phyloP scores from a whole-genome alignment of 2,888 invertebrate genomes.

The Endotricha flammealis region DNA sequence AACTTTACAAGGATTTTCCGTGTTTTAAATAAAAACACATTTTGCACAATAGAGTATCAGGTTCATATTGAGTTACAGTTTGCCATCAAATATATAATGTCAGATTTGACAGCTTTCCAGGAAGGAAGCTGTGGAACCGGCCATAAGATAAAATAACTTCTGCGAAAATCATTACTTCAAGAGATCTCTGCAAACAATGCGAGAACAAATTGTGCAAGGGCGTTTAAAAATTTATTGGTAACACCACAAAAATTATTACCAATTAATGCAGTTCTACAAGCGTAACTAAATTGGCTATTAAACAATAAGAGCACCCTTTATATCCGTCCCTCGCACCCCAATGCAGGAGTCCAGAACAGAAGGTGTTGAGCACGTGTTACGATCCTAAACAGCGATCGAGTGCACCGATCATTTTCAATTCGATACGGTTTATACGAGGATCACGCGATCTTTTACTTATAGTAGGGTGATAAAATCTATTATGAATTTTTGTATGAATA shows the following conservation, averaged over 20 bases:
- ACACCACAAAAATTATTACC: constrained; percentile 22
- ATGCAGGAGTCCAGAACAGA: constrained; percentile 45
- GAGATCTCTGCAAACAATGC: too few relatives aligned
- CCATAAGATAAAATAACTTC: too few relatives aligned
- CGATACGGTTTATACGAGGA: constrained; percentile 48
- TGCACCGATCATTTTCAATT: constrained; percentile 59
- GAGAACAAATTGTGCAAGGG: background rate
- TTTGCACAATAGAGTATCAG: too few relatives aligned
- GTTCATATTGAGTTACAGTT: too few relatives aligned
- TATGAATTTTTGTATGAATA: constrained; percentile 7
- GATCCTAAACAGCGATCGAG: constrained; percentile 42
- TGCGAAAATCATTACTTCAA: too few relatives aligned
- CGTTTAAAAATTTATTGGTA: too few relatives aligned
- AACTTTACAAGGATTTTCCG: too few relatives aligned
- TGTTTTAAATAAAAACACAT: too few relatives aligned
- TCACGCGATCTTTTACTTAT: constrained; percentile 54
- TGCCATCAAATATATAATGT: too few relatives aligned
- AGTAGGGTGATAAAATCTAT: constrained; percentile 41
- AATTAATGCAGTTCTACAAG: constrained; percentile 49
- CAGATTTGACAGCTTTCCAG: too few relatives aligned
- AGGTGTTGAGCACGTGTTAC: constrained; percentile 71
- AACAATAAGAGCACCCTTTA: constrained; percentile 50
- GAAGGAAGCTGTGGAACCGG: too few relatives aligned
- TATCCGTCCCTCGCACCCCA: constrained; percentile 35
- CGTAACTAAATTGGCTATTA: constrained; percentile 59